Evolutionary conservation across 2,797 vertebrate species (phyloP).

Genomic region (Mionectes olivaceus): DNA sequence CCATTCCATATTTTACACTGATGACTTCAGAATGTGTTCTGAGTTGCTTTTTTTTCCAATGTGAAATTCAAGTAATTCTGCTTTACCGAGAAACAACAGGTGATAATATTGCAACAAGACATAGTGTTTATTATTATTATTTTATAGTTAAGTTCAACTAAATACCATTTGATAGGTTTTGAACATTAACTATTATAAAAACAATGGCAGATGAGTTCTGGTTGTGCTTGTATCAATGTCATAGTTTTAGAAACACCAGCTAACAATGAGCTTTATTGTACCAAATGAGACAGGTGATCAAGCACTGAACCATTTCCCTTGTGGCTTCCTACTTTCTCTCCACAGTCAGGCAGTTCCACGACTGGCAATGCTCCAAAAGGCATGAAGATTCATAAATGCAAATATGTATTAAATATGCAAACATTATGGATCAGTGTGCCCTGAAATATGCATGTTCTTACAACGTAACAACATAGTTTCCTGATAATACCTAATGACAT

Average conservation of each 20-base stretch:
- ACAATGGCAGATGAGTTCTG: not conserved
- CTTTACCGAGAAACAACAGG: not conserved
- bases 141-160: not conserved
- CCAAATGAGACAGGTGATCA: not conserved
- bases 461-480: slow-evolving; percentile 21
- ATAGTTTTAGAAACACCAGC: not conserved
- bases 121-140: not conserved
- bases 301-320: not conserved
- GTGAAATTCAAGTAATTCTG: not conserved
- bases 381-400: slow-evolving; percentile 45
- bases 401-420: slow-evolving; percentile 46
- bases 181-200: not conserved
- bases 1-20: not conserved
- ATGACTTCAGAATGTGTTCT: not conserved
- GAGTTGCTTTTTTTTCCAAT: not conserved
- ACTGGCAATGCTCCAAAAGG: not conserved
- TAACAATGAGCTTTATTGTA: not conserved
- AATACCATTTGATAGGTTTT: not conserved
- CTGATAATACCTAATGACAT: slow-evolving; percentile 9
- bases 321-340: not conserved
- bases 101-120: not conserved
- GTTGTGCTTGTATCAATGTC: not conserved
- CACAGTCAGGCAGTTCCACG: not conserved
- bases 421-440: slow-evolving; percentile 9
- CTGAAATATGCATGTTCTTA: slow-evolving; percentile 29